These are phyloP conservation scores for Malacoctenus gilli DNA, from an alignment of 2,797 vertebrate species.

Conservation along the genomic window DNA sequence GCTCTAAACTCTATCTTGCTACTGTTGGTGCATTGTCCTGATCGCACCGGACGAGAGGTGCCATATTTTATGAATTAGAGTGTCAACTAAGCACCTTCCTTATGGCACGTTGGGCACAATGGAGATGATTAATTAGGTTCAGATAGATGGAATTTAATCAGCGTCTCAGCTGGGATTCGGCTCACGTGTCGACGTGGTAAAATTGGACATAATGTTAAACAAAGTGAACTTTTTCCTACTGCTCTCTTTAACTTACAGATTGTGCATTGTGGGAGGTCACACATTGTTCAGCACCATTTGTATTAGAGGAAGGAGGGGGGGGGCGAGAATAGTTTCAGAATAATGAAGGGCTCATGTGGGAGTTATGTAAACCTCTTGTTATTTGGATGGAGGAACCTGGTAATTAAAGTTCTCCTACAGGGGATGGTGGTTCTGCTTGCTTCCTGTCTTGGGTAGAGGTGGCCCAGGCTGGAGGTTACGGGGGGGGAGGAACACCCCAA, in stretches of 20 bases:
- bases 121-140: conserved; percentile 75
- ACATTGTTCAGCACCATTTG: conserved; percentile 43
- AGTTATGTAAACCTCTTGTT: conserved; percentile 70
- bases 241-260: conserved; percentile 42
- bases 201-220: conserved; percentile 45
- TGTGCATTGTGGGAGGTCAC: conserved; percentile 52
- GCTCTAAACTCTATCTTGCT: conserved; percentile 55
- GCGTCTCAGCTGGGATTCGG: conserved; percentile 47
- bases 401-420: conserved; percentile 70
- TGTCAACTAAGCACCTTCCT: conserved; percentile 81
- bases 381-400: conserved; percentile 65
- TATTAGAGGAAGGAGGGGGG: conserved; percentile 39
- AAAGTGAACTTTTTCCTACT: conserved; percentile 62
- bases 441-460: conserved; percentile 40
- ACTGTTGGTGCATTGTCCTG: conserved; percentile 67
- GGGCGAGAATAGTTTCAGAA: conserved; percentile 58
- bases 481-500: conserved; percentile 20
- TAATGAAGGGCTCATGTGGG: conserved; percentile 60
- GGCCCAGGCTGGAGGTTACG: conserved; percentile 37
- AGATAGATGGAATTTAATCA: conserved; percentile 68
- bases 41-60: conserved; percentile 55
- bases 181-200: conserved; percentile 24
- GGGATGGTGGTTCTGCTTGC: conserved; percentile 60
- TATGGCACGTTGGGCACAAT: conserved; percentile 74
- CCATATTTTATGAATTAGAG: conserved; percentile 69